Evolutionary conservation across 2,797 vertebrate species (phyloP).

Genomic region (Vespertilio murinus): DNA sequence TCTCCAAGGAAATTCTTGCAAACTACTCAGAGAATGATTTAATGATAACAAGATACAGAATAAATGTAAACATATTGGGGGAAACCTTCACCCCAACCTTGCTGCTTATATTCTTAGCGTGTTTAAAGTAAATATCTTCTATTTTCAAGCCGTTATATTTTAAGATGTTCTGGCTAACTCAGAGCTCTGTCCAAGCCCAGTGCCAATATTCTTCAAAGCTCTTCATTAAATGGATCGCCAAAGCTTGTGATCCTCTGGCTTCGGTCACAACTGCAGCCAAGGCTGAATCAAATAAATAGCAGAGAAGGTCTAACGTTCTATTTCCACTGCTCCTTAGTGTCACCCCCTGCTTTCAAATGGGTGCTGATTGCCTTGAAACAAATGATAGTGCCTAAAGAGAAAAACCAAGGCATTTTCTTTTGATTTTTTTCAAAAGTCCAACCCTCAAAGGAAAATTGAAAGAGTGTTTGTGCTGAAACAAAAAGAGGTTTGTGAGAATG

Average conservation of each 20-base stretch:
- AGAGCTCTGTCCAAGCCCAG: not conserved
- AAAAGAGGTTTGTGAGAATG: not conserved
- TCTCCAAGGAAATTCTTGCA: slow-evolving; percentile 62
- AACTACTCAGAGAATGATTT: slow-evolving; percentile 47
- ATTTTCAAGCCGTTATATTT: not conserved
- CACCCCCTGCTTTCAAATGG: not conserved
- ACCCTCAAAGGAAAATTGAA: not conserved
- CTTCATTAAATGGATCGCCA: not conserved
- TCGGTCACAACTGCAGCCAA: not conserved
- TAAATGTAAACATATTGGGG: slow-evolving; percentile 14
- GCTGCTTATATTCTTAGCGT: not conserved
- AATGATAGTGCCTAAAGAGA: not conserved
- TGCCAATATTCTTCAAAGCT: not conserved
- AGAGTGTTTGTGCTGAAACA: not conserved
- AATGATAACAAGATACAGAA: slow-evolving; percentile 31
- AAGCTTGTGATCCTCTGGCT: not conserved
- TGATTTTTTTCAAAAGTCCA: not conserved
- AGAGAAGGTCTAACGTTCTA: not conserved
- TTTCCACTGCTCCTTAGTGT: not conserved
- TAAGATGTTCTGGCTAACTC: not conserved
- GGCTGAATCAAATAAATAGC: not conserved
- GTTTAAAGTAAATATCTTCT: slow-evolving; percentile 5
- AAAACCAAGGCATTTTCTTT: not conserved
- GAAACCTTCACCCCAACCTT: not conserved
- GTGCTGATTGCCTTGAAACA: not conserved